Evolutionary conservation across 2,113 vertebrate species (phyloP).

Genomic region (Pagrus major): DNA sequence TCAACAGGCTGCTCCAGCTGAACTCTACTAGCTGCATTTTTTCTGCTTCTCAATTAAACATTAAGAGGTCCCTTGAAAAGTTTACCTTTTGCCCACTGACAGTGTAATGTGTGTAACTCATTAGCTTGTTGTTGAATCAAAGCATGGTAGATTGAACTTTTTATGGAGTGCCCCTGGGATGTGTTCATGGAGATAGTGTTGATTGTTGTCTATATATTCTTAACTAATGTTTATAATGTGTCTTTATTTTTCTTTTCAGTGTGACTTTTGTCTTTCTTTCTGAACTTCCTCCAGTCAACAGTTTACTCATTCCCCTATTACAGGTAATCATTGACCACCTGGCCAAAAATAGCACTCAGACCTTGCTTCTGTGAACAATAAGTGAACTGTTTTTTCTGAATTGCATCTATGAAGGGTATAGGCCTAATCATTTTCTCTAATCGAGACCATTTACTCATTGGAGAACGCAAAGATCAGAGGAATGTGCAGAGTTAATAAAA

Average conservation of each 20-base stretch:
- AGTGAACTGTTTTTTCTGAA: slow-evolving; percentile 2
- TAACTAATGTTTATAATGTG: background rate
- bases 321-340: slow-evolving; percentile 31
- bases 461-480: background rate
- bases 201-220: background rate
- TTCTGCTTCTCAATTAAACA: background rate
- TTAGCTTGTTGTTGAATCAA: background rate
- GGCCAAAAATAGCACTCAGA: slow-evolving; percentile 43
- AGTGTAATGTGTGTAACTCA: background rate
- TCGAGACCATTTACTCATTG: background rate
- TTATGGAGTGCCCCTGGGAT: background rate
- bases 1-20: background rate
- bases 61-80: background rate
- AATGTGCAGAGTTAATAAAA: background rate
- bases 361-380: background rate
- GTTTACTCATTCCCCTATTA: slow-evolving; percentile 34
- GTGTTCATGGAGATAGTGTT: background rate
- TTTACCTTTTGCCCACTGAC: background rate
- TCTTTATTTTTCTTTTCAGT: background rate
- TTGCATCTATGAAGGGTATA: background rate
- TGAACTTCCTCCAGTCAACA: slow-evolving; percentile 8
- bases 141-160: background rate
- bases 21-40: too few species aligned
- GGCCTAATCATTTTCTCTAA: background rate
- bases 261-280: background rate